These are phyloP conservation scores for Gobio occitaniae DNA, from an alignment of 2,797 vertebrate species.

Conservation along the genomic window DNA sequence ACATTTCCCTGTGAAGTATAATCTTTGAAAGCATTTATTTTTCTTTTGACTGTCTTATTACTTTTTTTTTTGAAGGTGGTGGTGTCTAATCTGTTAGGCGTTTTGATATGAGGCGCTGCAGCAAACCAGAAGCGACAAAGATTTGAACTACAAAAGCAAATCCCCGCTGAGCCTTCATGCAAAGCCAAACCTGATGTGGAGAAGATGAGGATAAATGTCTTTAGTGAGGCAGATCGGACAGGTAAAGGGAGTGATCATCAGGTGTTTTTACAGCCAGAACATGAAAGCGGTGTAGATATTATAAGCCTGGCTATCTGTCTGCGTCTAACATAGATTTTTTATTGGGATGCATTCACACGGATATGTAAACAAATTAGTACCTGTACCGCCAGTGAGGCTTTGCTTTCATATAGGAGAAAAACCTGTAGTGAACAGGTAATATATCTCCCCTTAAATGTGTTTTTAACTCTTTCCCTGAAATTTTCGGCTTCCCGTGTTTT, in stretches of 20 bases:
- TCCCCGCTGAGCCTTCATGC: conserved; percentile 24
- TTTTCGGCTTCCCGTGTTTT: too few species aligned
- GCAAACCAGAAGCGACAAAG: conserved; percentile 32
- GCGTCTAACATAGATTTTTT: conserved; percentile 12
- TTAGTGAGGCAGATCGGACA: conserved; percentile 38
- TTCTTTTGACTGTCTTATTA: background rate
- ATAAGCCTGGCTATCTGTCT: conserved; percentile 2
- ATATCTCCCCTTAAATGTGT: background rate
- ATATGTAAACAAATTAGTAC: conserved; percentile 24
- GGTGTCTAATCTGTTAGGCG: conserved; percentile 26
- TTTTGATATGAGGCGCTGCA: conserved; percentile 33
- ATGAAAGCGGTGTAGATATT: conserved; percentile 1
- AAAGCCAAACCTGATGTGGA: conserved; percentile 37
- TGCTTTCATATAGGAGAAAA: background rate
- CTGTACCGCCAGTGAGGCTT: background rate
- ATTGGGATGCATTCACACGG: background rate
- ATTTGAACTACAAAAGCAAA: conserved; percentile 42
- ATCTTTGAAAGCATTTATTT: conserved; percentile 26
- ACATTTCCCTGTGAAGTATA: conserved; percentile 16
- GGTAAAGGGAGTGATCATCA: conserved; percentile 38
- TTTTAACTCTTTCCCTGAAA: background rate
- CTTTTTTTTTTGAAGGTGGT: conserved; percentile 7
- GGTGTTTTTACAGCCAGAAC: conserved; percentile 45
- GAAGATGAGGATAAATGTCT: conserved; percentile 49
- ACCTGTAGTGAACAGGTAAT: background rate